Conservation (phyloP, 2,797 vertebrate species). For the Siniperca obscura region DNA sequence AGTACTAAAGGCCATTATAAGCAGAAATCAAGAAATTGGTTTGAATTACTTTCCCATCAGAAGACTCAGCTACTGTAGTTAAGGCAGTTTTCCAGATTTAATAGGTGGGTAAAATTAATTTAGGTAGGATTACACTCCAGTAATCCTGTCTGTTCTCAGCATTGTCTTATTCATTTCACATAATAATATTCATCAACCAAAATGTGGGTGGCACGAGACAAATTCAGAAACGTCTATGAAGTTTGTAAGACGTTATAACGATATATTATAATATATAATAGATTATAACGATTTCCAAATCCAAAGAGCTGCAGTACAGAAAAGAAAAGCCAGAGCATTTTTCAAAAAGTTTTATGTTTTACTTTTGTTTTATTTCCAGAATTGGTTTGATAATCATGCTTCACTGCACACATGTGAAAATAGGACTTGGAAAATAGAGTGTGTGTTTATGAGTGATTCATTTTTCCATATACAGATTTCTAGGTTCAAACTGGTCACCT, state of each 20-base stretch:
- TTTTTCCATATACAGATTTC: not conserved
- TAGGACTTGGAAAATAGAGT: not conserved
- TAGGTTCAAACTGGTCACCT: not conserved
- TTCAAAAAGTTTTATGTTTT: slow-evolving; percentile 24
- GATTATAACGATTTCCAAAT: not conserved
- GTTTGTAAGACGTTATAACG: not conserved
- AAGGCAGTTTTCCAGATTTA: not conserved
- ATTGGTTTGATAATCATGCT: not conserved
- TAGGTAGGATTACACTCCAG: not conserved
- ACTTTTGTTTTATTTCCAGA: not conserved
- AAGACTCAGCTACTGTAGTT: not conserved
- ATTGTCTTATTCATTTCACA: not conserved
- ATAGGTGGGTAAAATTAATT: not conserved
- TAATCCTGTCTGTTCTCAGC: not conserved
- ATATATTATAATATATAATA: too few species aligned
- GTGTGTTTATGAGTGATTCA: not conserved
- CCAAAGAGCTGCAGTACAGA: not conserved
- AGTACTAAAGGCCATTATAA: not conserved
- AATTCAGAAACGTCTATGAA: not conserved
- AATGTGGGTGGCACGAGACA: not conserved
- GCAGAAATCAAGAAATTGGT: not conserved
- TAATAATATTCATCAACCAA: not conserved
- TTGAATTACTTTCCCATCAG: not conserved
- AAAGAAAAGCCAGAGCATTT: slow-evolving; percentile 1
- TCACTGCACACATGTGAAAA: not conserved